Evolutionary conservation across 2,888 invertebrate species (phyloP).

Genomic region (Dicranocentrus wangi): DNA sequence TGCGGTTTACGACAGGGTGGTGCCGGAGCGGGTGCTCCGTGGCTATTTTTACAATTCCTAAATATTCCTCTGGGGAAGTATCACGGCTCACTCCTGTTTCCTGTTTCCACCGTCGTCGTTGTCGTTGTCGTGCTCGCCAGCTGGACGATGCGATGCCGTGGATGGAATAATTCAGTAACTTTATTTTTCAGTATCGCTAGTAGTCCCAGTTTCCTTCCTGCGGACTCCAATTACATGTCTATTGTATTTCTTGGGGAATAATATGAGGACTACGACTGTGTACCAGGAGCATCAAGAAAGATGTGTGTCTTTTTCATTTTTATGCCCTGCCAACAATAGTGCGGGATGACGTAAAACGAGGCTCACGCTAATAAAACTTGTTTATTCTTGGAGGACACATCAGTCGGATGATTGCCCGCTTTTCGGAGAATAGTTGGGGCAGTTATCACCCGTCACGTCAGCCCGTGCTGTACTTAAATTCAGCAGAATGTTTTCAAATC

Average conservation of each 20-base stretch:
- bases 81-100: neutral
- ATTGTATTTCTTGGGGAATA: constrained; percentile 32
- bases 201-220: no score
- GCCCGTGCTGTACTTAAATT: neutral
- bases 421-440: neutral
- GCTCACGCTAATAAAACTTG: constrained; percentile 16
- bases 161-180: constrained; percentile 10
- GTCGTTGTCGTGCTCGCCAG: neutral
- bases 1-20: constrained; percentile 35
- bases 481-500: neutral
- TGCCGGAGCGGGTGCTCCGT: neutral
- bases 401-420: neutral
- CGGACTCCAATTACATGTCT: constrained; percentile 12
- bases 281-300: constrained; percentile 39
- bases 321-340: constrained; percentile 16
- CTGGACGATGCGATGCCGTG: neutral
- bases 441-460: neutral
- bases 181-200: neutral
- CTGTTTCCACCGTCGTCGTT: neutral
- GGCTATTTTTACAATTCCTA: constrained; percentile 19
- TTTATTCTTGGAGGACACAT: constrained; percentile 15
- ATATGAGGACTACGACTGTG: no score
- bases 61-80: constrained; percentile 17
- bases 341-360: constrained; percentile 35
- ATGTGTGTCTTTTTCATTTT: constrained; percentile 23